Conservation (phyloP, 1,140 invertebrate genomes). For the Trichoplusia ni region DNA sequence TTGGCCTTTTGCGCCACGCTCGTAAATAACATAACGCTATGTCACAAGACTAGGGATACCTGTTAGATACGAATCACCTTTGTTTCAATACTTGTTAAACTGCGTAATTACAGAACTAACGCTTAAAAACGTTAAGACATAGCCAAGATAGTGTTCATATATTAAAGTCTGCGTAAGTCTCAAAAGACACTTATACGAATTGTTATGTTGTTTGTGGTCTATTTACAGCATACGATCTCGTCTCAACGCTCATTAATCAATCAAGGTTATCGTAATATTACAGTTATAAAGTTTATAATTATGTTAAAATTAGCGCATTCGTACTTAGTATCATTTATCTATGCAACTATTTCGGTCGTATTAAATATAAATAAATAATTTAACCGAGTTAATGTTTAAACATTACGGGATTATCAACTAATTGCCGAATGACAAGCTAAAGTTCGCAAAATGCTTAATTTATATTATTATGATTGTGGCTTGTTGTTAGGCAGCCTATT, state of each 20-base stretch:
- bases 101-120: not conserved
- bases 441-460: too few species aligned
- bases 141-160: not conserved
- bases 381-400: not conserved
- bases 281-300: slow-evolving; percentile 21
- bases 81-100: slow-evolving; percentile 7
- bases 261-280: slow-evolving; percentile 24
- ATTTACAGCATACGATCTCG: slow-evolving; percentile 1
- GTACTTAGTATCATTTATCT: slow-evolving; percentile 5
- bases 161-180: not conserved
- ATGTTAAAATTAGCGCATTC: slow-evolving; percentile 18
- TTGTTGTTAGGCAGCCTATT: too few species aligned
- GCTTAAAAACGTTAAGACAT: not conserved
- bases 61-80: slow-evolving; percentile 27
- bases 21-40: slow-evolving; percentile 68
- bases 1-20: slow-evolving; percentile 59
- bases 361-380: not conserved
- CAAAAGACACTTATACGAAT: not conserved
- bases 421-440: not conserved
- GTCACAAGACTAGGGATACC: slow-evolving; percentile 27
- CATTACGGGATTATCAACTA: not conserved
- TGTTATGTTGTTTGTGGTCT: not conserved
- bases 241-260: slow-evolving; percentile 11
- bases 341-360: slow-evolving; percentile 2
- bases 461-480: too few species aligned